Base-by-base conservation (phyloP, 2,797 vertebrate species). In the Columba guinea region DNA sequence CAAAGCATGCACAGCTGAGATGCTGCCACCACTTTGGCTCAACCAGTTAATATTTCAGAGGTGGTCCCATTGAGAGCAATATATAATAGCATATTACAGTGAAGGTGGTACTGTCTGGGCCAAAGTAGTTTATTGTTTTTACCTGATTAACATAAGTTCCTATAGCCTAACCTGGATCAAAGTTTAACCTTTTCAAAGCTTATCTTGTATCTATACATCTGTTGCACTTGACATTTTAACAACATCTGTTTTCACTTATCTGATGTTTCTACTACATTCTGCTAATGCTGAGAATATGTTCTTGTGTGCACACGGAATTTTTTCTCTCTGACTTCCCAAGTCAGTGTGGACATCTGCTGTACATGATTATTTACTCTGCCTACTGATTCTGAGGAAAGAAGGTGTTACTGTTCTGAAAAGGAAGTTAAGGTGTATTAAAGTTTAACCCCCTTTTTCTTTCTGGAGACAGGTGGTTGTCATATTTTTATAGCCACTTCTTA, bases 201-300 rank as follows among this genome's bases (percentile, higher is more conserved):
- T 95, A 32, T 81, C 51, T 86, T 93, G 11, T 84, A 89, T 79
- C 64, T 39, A 77, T 64, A 91, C 80, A 84, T 94, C 91, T 94
- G 93, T 81, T 93, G 70, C 71, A 89, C 80, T 96, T 95, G 93
- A 96, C 93, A 93, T 94, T 96, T 87, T 93, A 92, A 37, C 30
- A 77, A 74, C 87, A 92, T 89, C 94, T 97, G 92, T 75, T 95
- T 96, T 95, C 93, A 92, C 70, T 97, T 96, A 87, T 56, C 84
- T 48, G 37, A 87, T 90, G 17, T 74, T 68, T 96, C 77, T 76
- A 35, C 93, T 95, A 93, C 77, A 90, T 91, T 95, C 41, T 82
- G 55, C 56, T 93, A 88, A 91, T 59, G n/a, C 24, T 95, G 60
- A 78, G 65, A 90, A 62, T 93, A 71, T 73, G 58, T 78, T 92